Base-by-base conservation (phyloP, 1,140 invertebrate species). In the Sarcophaga peregrina region DNA sequence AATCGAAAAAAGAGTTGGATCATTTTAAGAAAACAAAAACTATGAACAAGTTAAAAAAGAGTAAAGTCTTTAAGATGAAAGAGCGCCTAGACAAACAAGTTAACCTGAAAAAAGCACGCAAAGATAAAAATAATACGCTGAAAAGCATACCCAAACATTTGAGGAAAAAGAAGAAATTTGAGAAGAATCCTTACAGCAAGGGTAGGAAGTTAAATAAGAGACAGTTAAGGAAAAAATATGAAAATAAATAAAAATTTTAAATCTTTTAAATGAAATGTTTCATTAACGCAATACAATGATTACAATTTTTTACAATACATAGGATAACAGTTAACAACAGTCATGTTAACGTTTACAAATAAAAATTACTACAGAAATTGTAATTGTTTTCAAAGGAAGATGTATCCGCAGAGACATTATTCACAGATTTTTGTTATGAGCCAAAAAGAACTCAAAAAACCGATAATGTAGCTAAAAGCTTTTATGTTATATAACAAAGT, bases 1-100 rank as follows among this genome's bases (percentile, higher is more conserved):
- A 92, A 86, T 93, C 84, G 90, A 93, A 89, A 92, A 94, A 94
- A 86, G 93, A 95, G 84, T 87, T 95, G 4, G 94, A 95, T 84
- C 93, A 91, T 86, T 90, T 93, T 84, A 91, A 95, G 52, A 95
- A 94, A 85, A 93, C 93, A 81, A 92, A 93, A 87, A 93, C 94
- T 0, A 91, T 93, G 8, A 94, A 94, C 84, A 93, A 93, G 87
- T 91, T 95, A 9, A 92, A 95, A 86, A 94, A 94, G 83, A 95
- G 94, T 87, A 95, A 95, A 92, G 92, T 92, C 5, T 95, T 95
- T 87, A 93, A 95, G 91, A 92, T 92, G 87, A 95, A 95, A 86
- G 93, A 93, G 84, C 94, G 93, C 87, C 86, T 95, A 5, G 94
- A 95, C 75, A 91, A 92, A 84, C 87, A 92, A 62, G 91, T 92